Percentiles rank a stretch among this genome's conserved stretches.
These are phyloP conservation scores for Calidris pygmaea DNA, from an alignment of 2,113 vertebrate species.

Conservation along the genomic window DNA sequence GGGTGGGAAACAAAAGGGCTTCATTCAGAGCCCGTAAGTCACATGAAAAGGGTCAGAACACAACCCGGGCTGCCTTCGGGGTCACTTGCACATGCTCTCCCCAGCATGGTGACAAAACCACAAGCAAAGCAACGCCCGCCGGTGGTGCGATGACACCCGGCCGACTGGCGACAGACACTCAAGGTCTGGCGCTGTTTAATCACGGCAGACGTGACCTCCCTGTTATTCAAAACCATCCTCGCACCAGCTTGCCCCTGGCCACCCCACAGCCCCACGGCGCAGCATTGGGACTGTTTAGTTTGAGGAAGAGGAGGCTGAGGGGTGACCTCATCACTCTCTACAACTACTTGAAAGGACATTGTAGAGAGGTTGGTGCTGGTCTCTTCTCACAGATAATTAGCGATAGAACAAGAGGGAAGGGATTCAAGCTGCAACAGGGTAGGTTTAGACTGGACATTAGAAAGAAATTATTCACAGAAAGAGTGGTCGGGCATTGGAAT, in stretches of 20 bases:
- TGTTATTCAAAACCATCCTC: not conserved
- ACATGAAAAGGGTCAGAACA: not conserved
- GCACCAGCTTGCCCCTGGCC: not conserved
- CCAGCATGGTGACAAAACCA: not conserved
- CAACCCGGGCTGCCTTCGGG: not conserved
- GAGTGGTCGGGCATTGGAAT: too few relatives aligned
- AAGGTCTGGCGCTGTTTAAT: not conserved
- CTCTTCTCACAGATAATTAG: too few relatives aligned
- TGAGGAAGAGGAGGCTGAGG: too few relatives aligned
- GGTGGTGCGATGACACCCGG: accelerated
- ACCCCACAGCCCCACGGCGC: accelerated
- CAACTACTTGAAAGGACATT: too few relatives aligned
- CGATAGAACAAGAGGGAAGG: too few relatives aligned
- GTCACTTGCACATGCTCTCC: accelerated
- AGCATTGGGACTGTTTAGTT: too few relatives aligned
- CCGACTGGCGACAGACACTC: not conserved
- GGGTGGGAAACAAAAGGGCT: not conserved
- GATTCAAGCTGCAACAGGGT: too few relatives aligned
- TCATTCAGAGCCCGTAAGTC: not conserved
- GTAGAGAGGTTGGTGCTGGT: too few relatives aligned
- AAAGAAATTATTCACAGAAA: too few relatives aligned
- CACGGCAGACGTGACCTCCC: not conserved
- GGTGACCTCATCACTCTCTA: too few relatives aligned
- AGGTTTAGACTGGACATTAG: too few relatives aligned
- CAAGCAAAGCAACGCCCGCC: accelerated